Evolutionary conservation across 2,797 vertebrate species (phyloP).

Genomic region (Mycteria americana): DNA sequence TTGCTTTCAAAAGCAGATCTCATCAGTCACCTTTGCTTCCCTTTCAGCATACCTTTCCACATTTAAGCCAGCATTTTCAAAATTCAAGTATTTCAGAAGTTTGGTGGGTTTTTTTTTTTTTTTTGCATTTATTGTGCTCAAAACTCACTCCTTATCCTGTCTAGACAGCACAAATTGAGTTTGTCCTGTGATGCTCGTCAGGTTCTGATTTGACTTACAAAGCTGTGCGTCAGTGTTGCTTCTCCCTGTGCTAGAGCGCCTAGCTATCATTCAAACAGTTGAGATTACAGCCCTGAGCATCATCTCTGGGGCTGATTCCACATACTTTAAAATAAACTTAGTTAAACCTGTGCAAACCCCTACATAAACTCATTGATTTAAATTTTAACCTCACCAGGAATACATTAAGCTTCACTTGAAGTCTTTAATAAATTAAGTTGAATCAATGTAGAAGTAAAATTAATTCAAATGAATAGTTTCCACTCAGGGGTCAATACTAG

Average conservation of each 20-base stretch:
- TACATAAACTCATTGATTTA: not conserved
- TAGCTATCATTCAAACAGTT: not conserved
- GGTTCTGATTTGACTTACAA: not conserved
- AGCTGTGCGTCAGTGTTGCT: not conserved
- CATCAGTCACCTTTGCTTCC: not conserved
- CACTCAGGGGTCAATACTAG: not conserved
- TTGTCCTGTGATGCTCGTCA: not conserved
- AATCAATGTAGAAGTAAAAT: not conserved
- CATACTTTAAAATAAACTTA: not conserved
- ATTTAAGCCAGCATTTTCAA: not conserved
- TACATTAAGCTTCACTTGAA: not conserved
- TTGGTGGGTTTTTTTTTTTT: not conserved
- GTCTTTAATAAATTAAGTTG: not conserved
- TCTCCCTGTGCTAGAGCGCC: not conserved
- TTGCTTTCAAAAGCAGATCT: constrained; percentile 7
- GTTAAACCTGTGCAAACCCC: not conserved
- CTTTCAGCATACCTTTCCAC: not conserved
- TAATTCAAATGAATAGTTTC: not conserved
- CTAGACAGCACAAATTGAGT: not conserved
- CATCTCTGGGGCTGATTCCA: not conserved
- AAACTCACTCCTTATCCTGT: not conserved
- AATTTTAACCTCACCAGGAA: not conserved
- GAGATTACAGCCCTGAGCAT: not conserved
- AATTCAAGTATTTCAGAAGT: not conserved
- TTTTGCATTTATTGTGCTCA: not conserved